These are phyloP conservation scores for Crypturellus tataupa DNA, from an alignment of 2,797 vertebrate genomes.

Conservation along the genomic window DNA sequence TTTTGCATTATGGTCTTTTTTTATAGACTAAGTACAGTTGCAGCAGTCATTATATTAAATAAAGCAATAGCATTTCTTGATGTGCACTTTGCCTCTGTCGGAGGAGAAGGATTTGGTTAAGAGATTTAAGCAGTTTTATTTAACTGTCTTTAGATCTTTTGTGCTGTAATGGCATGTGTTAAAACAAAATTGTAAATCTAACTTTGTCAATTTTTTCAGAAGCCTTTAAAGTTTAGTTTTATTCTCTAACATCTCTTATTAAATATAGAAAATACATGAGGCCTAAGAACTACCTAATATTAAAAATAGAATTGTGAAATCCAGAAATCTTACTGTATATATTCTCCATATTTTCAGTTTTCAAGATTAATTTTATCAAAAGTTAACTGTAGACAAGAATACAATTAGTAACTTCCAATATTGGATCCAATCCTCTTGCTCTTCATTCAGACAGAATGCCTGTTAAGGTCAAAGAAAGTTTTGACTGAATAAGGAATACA, in stretches of 20 bases:
- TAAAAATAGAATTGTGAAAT: neutral
- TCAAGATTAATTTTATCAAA: neutral
- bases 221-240: neutral
- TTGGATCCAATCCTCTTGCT: slow-evolving; percentile 12
- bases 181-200: neutral
- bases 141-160: neutral
- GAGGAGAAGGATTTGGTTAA: neutral
- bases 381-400: neutral
- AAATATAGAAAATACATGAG: neutral
- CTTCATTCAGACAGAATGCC: neutral
- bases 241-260: neutral
- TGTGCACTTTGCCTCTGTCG: neutral
- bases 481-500: slow-evolving; percentile 73
- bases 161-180: neutral
- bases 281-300: neutral
- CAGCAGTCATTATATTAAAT: neutral
- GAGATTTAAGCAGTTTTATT: neutral
- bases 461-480: slow-evolving; percentile 39
- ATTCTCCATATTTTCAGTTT: neutral
- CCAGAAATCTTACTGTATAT: neutral
- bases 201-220: neutral
- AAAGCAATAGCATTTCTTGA: neutral
- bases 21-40: neutral
- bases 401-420: neutral
- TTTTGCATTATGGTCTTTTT: neutral